Base-by-base conservation (phyloP, 2,888 invertebrate genomes). In the Hirudinaria manillensis region DNA sequence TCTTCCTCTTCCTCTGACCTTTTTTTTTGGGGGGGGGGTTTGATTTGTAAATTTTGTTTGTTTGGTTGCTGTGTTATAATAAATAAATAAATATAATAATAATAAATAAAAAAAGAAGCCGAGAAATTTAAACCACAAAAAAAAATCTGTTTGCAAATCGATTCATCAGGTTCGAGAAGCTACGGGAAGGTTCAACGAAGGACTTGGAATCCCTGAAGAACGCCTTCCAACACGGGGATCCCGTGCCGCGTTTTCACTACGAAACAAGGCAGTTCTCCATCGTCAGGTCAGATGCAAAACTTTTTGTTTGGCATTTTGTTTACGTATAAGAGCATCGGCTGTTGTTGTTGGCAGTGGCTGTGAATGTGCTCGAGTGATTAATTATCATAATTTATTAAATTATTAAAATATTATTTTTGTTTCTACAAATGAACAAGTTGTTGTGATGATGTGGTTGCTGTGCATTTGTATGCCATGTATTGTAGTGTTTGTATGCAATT, bases 211-310 rank as follows among this genome's bases (percentile, higher is more conserved):
- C 93, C 56, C 88, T 96, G 21, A 88, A 91, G 76, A 89, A 92
- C 79, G 91, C 92, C 27, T 89, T 91, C 77, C 86, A 87, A 79
- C 86, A 86, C 78, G 86, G 86, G 68, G 86, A 87, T 76, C 85
- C 86, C 19, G 84, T 88, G 13, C 96, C 96, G 0, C 91, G 91
- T 83, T 97, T 95, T 86, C 96, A 94, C 85, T 97, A 95, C 84
- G 96, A 97, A 87, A 90, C 89, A 24, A 81, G 91, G 89, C 83
- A 83, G 80, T 95, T 96, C 85, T 90, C 94, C 0, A 90, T 96
- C 80, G 92, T 97, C 70, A 92, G 93, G 88, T 93, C 83, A 87
- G 88, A 56, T 21, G 29, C 27, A 29, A 55, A n/a, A n/a, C n/a
- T n/a, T n/a, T n/a, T n/a, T n/a, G n/a, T n/a, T n/a, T n/a, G 53